Evolutionary conservation across 2,888 invertebrate species (phyloP), one percentile per base, ranked within the genome.

Genomic region (Tolmerus cingulatus): DNA sequence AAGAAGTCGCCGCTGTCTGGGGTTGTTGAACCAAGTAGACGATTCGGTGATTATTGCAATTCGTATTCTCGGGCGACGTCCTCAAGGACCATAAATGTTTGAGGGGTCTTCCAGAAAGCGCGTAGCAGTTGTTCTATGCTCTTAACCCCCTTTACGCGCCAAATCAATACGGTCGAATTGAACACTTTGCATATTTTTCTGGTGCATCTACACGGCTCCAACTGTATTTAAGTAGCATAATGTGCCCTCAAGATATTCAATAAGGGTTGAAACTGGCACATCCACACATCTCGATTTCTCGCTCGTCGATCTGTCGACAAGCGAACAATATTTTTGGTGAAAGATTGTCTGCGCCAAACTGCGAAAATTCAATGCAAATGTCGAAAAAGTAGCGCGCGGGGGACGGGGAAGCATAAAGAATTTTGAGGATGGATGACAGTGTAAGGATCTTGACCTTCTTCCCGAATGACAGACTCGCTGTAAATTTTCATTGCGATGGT

Each of bases 401-500:
- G 27, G 43, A 77, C 55, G n/a, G 5, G 78, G 43, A 78, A 40
- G 12, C 23, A 43, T 78, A 78, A 78, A 78, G 3, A 27, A 78
- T 43, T 78, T 16, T 78, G 19, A n/a, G 19, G 78, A 78, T 78
- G 46, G 40, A 77, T 77, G 37, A 4, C 7, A 40, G 43, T n/a
- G 37, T 8, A 37, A 43, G 78, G 23, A 40, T 78, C 78, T 78
- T 78, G 78, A 78, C 78, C 78, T 78, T 78, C 40, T 43, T 78
- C 40, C 43, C 23, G 8, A 78, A 78, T 78, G 78, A 78, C 40
- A 78, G 43, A 78, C 43, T 43, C 78, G 40, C 40, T 78, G 78
- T 78, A 78, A 78, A 78, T 78, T 78, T 78, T 78, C 78, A 78
- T 78, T 43, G 43, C 40, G 43, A 40, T 43, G 37, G 8, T 78